Base-by-base conservation (phyloP, 2,797 vertebrate genomes). In the Channa striata region DNA sequence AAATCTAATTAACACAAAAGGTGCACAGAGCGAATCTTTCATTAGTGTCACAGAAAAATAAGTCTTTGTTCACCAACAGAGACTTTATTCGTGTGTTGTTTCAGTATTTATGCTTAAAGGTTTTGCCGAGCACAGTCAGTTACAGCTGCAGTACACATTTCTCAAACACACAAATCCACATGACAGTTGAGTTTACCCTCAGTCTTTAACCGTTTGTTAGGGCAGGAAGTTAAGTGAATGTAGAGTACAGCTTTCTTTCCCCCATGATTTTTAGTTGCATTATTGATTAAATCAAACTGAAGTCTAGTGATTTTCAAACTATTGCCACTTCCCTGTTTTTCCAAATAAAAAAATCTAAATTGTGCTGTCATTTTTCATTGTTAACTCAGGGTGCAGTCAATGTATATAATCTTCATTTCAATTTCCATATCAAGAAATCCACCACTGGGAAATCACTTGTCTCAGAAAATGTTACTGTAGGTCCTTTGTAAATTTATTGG, bases 271-370 rank as follows among this genome's bases (percentile, higher is more conserved):
- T 30, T 6, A 30, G 4, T 4, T 16, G 54, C 11, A 12, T 23
- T 20, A 49, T 13, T 43, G n/a, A 67, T 65, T 33, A 60, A 17
- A 63, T 63, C 5, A 64, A 47, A 40, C 13, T 33, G 2, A 21
- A 37, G 25, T 52, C 17, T 8, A 13, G 11, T 51, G 21, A 47
- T 1, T 1, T 52, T 49, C 50, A 10, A 30, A 6, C 46, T 53
- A 33, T 16, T 39, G 10, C 42, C 19, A 9, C 3, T 16, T 17
- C 14, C 14, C 11, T 54, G 19, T 37, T 40, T 43, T 43, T 11
- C 36, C 23, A 12, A 16, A 7, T 11, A 3, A 16, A 37, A 64
- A 36, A 6, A n/a, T n/a, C n/a, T n/a, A n/a, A 5, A 54, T 2
- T 11, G 16, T 33, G 6, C 16, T 14, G 2, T 23, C 39, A 14